Conservation (phyloP, 1,140 invertebrate species). For the Zaprionus tsacasi region DNA sequence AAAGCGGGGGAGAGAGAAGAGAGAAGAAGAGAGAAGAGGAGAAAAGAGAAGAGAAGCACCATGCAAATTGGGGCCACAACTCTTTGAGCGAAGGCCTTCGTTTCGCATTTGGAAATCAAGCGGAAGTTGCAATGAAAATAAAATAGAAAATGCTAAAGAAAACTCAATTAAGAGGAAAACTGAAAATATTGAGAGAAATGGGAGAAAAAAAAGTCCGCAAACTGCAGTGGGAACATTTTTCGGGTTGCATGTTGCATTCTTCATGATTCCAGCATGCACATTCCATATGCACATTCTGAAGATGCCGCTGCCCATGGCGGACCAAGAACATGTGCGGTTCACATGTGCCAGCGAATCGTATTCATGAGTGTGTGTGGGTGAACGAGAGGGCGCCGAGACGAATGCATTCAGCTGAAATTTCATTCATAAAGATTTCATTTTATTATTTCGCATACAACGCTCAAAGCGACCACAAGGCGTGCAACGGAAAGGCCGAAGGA, state of each 20-base stretch:
- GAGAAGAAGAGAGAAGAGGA: neutral
- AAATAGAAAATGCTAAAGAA: conserved; percentile 47
- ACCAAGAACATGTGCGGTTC: neutral
- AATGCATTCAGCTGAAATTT: conserved; percentile 73
- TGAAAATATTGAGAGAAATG: no score
- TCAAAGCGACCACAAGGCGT: conserved; percentile 60
- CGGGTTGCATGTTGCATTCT: neutral
- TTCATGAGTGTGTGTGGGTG: conserved; percentile 41
- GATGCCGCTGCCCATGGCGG: neutral
- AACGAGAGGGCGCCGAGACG: conserved; percentile 38
- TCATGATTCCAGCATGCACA: neutral
- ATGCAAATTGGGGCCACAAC: conserved; percentile 50
- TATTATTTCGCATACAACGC: conserved; percentile 46
- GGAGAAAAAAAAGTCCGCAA: neutral
- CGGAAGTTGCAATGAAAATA: conserved; percentile 59
- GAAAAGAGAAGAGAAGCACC: conserved; percentile 8
- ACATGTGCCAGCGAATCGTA: conserved; percentile 3
- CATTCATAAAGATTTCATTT: conserved; percentile 76
- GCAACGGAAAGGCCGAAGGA: conserved; percentile 21
- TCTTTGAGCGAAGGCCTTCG: conserved; percentile 50
- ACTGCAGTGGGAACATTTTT: neutral
- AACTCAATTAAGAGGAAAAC: conserved; percentile 37
- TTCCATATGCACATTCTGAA: conserved; percentile 2
- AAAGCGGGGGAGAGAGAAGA: neutral
- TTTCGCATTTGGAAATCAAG: conserved; percentile 45